These are phyloP conservation scores for Acrocephalus kingi DNA, from an alignment of 2,113 vertebrate species.

Conservation along the genomic window DNA sequence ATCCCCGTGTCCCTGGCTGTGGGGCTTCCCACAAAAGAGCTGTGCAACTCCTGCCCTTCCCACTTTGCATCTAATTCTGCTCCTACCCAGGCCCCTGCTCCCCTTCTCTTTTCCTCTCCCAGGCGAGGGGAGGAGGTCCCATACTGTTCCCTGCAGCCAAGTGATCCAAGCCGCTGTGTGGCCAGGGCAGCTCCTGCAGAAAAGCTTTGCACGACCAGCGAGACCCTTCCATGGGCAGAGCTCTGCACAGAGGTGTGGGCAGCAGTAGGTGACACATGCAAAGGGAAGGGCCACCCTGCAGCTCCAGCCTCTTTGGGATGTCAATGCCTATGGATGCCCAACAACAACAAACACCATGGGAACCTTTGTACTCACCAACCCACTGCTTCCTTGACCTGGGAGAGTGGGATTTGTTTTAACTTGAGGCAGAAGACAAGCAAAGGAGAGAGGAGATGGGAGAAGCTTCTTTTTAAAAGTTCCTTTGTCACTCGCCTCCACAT, in stretches of 20 bases:
- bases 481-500: background rate
- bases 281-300: background rate
- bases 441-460: background rate
- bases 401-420: background rate
- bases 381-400: background rate
- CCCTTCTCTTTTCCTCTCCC: background rate
- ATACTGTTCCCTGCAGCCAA: background rate
- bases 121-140: background rate
- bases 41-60: background rate
- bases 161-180: accelerated
- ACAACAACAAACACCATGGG: background rate
- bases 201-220: accelerated
- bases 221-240: background rate
- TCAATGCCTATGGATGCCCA: accelerated
- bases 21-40: too few relatives aligned
- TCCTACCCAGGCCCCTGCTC: background rate
- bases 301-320: background rate
- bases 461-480: background rate
- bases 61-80: background rate
- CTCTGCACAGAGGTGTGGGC: background rate
- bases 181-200: background rate
- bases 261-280: background rate
- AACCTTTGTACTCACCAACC: background rate
- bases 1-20: accelerated
- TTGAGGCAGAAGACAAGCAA: background rate